A percentile compares a stretch with the other conserved stretches of the same genome.
Evolutionary conservation across 2,797 vertebrate species (phyloP).

Genomic region (Hyperoplus immaculatus): DNA sequence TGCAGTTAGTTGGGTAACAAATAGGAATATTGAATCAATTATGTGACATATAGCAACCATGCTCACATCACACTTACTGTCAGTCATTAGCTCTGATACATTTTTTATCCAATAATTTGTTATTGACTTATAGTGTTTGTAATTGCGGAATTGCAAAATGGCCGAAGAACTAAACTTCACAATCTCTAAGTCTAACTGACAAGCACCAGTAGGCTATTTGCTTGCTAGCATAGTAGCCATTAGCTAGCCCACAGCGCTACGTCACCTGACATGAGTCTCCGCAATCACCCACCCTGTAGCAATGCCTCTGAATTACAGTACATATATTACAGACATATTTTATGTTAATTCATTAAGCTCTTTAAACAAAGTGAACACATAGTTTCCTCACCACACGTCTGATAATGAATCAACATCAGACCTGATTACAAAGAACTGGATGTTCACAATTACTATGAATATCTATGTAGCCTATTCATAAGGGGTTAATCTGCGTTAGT

Average conservation of each 20-base stretch:
- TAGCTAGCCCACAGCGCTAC: not conserved
- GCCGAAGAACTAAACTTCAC: not conserved
- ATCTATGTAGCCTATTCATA: slow-evolving; percentile 28
- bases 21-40: not conserved
- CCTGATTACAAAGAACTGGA: slow-evolving; percentile 6
- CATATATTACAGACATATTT: not conserved
- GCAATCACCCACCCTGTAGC: not conserved
- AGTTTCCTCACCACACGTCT: not conserved
- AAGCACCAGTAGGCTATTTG: not conserved
- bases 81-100: not conserved
- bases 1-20: not conserved
- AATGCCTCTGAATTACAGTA: not conserved
- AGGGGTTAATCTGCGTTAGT: slow-evolving; percentile 27
- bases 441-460: slow-evolving; percentile 13
- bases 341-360: not conserved
- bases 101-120: not conserved
- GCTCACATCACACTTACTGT: not conserved
- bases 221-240: not conserved
- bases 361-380: slow-evolving; percentile 17
- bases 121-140: not conserved
- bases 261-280: not conserved
- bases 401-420: not conserved
- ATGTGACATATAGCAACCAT: no score
- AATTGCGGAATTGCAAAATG: not conserved
- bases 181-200: not conserved